Evolutionary conservation across 2,797 vertebrate genomes (phyloP).

Genomic region (Coregonus ussuriensis): DNA sequence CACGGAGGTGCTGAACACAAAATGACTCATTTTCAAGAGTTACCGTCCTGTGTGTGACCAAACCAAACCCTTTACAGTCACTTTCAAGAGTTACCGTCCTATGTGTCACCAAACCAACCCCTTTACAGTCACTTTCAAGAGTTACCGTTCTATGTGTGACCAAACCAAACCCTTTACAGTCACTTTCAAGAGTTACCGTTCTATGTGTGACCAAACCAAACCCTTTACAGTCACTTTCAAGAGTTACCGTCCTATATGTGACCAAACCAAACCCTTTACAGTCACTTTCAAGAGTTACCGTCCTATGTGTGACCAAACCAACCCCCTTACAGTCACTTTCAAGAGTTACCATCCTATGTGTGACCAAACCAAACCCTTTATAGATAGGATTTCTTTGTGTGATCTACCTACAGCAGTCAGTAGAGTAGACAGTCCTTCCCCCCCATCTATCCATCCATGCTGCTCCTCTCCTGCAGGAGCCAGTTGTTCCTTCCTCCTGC

Average conservation of each 20-base stretch:
- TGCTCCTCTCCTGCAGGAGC: neutral
- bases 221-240: neutral
- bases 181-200: neutral
- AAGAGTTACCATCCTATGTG: neutral
- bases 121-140: neutral
- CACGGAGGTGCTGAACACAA: constrained; percentile 65
- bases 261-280: neutral
- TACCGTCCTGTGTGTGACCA: too few relatives aligned
- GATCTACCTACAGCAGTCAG: neutral
- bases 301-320: neutral
- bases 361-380: neutral
- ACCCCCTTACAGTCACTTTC: neutral
- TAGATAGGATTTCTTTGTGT: neutral
- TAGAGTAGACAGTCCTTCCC: neutral
- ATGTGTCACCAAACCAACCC: neutral
- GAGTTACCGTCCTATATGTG: neutral
- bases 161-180: neutral
- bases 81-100: too few relatives aligned
- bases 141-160: neutral
- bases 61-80: too few relatives aligned
- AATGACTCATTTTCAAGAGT: neutral
- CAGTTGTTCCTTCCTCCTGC: neutral
- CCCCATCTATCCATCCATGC: neutral
- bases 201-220: neutral
- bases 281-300: neutral